Evolutionary conservation across 2,888 invertebrate genomes (phyloP), one percentile per base, ranked within the genome.

Genomic region (Leptinotarsa juncta): DNA sequence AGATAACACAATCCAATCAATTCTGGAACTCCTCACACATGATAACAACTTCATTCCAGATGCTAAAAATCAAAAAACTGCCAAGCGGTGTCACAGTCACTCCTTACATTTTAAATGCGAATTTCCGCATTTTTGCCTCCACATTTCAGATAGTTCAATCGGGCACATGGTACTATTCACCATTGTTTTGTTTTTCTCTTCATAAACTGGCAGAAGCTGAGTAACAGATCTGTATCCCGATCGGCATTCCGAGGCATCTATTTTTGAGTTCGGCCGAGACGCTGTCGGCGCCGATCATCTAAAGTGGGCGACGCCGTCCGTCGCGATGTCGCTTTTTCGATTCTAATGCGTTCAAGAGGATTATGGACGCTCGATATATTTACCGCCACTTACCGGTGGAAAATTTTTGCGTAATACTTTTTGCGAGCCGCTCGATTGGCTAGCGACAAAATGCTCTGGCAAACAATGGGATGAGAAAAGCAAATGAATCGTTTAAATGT

Each of bases 211-310:
- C 62, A 42, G 60, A 60, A 49, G 50, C 69, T 69, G 23, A 49
- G 60, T 48, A 70, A 69, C 51, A 32, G 18, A 70, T 60, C 70
- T 26, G 32, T 51, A 51, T 60, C 16, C 51, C 48, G 65, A 66
- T 53, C 57, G 62, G 55, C 70, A 76, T 71, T 71, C 71, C 67
- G 57, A 65, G 57, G 62, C 73, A 69, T 71, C 73, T 76, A 76
- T 76, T 76, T 76, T 73, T 65, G 71, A 67, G 51, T 50, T 26
- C 57, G 62, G 66, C 55, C 57, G 69, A 62, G 69, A 53, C 65
- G 7, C 65, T 71, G 20, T 26, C 62, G 76, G 71, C 73, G 72
- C 72, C 75, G 51, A 18, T 50, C 32, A 42, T 12, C 50, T 7
- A 42, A 53, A 69, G 69, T 60, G 57, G 57, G 72, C 66, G 66